These are phyloP conservation scores for Drosophila trapezifrons DNA, from an alignment of 1,140 invertebrate genomes.

Conservation along the genomic window DNA sequence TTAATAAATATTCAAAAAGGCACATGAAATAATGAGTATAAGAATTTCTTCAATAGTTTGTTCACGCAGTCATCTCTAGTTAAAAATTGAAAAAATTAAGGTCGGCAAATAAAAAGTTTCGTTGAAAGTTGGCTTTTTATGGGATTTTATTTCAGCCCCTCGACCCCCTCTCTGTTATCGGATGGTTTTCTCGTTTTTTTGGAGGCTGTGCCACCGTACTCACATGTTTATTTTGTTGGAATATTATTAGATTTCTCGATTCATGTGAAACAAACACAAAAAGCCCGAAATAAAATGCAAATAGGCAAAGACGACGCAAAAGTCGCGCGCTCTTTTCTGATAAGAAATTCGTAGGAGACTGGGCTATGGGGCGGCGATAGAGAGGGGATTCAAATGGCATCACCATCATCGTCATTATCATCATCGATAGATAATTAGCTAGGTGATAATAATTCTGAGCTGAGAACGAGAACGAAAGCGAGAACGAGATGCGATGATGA, in stretches of 20 bases:
- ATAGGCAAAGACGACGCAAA: conserved; percentile 57
- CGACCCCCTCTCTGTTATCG: conserved; percentile 13
- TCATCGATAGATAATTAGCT: conserved; percentile 78
- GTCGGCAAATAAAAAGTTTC: conserved; percentile 21
- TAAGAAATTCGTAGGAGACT: conserved; percentile 42
- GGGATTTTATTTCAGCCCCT: conserved; percentile 3
- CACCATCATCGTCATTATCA: conserved; percentile 61
- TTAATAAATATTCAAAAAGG: not conserved
- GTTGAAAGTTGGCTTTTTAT: conserved; percentile 24
- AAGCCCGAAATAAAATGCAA: conserved; percentile 59
- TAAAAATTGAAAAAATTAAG: not conserved
- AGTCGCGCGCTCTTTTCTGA: conserved; percentile 51
- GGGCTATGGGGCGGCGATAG: conserved; percentile 12
- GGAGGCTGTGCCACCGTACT: conserved; percentile 20
- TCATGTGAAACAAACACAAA: conserved; percentile 40
- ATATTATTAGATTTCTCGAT: conserved; percentile 59
- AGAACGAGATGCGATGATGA: conserved; percentile 36
- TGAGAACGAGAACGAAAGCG: conserved; percentile 49
- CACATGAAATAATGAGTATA: not conserved
- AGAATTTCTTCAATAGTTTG: not conserved
- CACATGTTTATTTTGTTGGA: conserved; percentile 60
- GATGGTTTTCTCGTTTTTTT: conserved; percentile 12
- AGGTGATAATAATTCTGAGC: conserved; percentile 68
- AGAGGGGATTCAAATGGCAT: conserved; percentile 55
- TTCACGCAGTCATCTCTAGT: conserved; percentile 11